Conservation (phyloP, 2,797 vertebrate genomes). For the Borostomias antarcticus region DNA sequence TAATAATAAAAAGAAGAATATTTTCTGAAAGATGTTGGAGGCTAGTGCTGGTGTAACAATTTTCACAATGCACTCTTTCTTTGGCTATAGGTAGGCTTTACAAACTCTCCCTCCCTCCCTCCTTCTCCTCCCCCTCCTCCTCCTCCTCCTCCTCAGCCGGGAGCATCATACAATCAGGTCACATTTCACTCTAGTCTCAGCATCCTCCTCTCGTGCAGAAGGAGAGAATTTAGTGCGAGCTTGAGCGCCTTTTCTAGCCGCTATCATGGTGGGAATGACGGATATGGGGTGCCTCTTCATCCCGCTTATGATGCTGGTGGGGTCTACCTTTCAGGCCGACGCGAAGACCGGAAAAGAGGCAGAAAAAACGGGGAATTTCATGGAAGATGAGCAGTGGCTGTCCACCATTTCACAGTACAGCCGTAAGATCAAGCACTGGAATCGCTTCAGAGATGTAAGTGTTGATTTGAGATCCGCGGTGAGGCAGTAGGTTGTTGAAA, state of each 20-base stretch:
- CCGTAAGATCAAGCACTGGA: constrained; percentile 98
- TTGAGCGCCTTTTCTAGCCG: constrained; percentile 43
- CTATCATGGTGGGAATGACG: constrained; percentile 71
- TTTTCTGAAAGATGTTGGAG: no score
- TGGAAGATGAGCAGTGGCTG: constrained; percentile 99
- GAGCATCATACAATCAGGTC: constrained; percentile 73
- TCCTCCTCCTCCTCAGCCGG: constrained; percentile 37
- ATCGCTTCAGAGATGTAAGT: constrained; percentile 97
- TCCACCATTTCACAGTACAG: constrained; percentile 98
- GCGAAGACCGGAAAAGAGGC: constrained; percentile 80
- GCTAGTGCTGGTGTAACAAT: no score
- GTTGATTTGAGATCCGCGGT: constrained; percentile 47
- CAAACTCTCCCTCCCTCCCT: constrained; percentile 14
- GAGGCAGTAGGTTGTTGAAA: constrained; percentile 46
- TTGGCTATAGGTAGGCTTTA: neutral
- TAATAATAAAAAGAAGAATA: no score
- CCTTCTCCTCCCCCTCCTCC: constrained; percentile 9
- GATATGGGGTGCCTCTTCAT: constrained; percentile 73
- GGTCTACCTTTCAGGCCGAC: constrained; percentile 75
- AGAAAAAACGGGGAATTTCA: constrained; percentile 91
- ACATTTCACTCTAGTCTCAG: constrained; percentile 62
- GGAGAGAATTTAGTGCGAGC: constrained; percentile 38
- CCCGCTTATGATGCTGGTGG: constrained; percentile 75
- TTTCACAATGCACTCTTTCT: neutral
- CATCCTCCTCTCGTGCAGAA: constrained; percentile 55